Evolutionary conservation across 2,797 vertebrate genomes (phyloP), one percentile per base, ranked within the genome.

Genomic region (Ptychadena robeensis): DNA sequence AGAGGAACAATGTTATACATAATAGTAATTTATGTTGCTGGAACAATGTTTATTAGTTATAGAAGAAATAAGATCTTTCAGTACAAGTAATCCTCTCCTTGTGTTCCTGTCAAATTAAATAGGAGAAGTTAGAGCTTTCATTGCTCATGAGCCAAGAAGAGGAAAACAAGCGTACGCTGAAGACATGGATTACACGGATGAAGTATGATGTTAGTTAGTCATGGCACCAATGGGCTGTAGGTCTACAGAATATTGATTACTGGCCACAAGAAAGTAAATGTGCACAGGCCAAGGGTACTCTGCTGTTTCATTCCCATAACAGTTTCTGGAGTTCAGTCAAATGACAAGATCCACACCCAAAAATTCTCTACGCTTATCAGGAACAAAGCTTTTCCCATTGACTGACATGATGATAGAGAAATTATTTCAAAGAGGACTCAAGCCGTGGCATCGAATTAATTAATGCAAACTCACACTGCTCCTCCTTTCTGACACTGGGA

Each of bases 41-140:
- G 32, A 37, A 63, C 4, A 28, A 38, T 80, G 53, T 34, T 81
- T 73, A 53, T 61, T 64, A 63, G 73, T 53, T 81, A 44, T 72
- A 73, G 61, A 53, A 10, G 31, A 73, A 63, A 44, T 70, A 30
- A 73, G 31, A 27, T 35, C 30, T 63, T 73, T 38, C 35, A 73
- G 53, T 63, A 71, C 8, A 40, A 65, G 69, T 27, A 48, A 81
- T 65, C 61, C 70, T 32, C 64, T 44, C 38, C 61, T 73, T 38
- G 59, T 66, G 79, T 81, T 70, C 73, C 79, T 35, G n/a, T 66
- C 59, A 65, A 66, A 67, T 66, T 73, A 65, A 57, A 44, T 61
- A 37, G 65, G 4, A 73, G 25, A 73, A 38, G 65, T 73, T 72
- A 28, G n/a, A 44, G 18, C 28, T 15, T 66, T 25, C 53, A 10